Evolutionary conservation across 2,113 vertebrate genomes (phyloP).

Genomic region (Chloropsis cyanopogon): DNA sequence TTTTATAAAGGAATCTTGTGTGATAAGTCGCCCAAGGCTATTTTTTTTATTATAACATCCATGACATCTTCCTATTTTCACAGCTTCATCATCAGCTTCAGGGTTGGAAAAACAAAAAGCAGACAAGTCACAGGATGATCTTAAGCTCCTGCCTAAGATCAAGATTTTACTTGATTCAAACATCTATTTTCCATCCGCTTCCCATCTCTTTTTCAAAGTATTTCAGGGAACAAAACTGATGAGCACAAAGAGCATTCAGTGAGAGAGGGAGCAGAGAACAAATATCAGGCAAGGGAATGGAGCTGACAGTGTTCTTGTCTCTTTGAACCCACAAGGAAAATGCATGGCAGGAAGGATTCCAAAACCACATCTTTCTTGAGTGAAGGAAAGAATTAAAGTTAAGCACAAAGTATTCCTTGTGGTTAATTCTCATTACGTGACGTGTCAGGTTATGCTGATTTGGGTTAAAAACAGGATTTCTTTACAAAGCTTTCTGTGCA

Average conservation of each 20-base stretch:
- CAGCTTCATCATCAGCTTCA: background rate
- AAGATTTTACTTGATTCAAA: slow-evolving; percentile 17
- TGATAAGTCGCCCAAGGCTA: background rate
- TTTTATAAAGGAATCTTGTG: background rate
- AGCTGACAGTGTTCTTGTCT: background rate
- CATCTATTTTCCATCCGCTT: background rate
- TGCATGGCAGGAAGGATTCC: background rate
- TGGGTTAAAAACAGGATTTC: slow-evolving; percentile 28
- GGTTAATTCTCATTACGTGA: slow-evolving; percentile 29
- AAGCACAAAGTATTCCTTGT: slow-evolving; percentile 66
- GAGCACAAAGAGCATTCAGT: background rate
- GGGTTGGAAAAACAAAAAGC: background rate
- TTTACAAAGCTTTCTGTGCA: slow-evolving; percentile 22
- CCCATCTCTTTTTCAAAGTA: background rate
- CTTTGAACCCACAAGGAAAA: background rate
- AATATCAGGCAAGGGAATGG: background rate
- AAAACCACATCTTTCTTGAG: background rate
- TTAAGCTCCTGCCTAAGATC: background rate
- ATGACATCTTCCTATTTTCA: background rate
- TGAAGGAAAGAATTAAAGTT: slow-evolving; percentile 47
- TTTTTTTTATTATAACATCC: background rate
- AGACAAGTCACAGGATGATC: background rate
- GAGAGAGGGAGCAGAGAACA: background rate
- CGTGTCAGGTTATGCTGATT: slow-evolving; percentile 40
- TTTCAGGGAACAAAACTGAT: slow-evolving; percentile 14